Conservation (phyloP, 92 coral and sea anemone species). For the Hydrozoanthus gracilis region DNA sequence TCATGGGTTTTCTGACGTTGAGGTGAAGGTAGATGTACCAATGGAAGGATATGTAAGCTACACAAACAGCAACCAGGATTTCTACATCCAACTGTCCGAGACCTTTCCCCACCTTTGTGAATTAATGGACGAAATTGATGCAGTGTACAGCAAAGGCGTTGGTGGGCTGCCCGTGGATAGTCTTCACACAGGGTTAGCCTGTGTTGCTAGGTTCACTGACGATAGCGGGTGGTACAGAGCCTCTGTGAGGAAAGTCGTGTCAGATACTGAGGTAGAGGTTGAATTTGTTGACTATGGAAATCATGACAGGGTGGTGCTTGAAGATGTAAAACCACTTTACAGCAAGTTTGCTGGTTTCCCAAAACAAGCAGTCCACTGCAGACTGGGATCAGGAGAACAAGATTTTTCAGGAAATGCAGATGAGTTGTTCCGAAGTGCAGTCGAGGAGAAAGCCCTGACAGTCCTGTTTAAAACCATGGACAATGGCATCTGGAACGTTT, state of each 20-base stretch:
- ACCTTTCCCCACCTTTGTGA: slow-evolving; percentile 68
- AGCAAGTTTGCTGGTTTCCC: slow-evolving; percentile 64
- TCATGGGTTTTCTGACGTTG: slow-evolving; percentile 25
- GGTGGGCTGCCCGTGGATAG: slow-evolving; percentile 51
- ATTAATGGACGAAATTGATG: slow-evolving; percentile 77
- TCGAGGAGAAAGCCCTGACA: slow-evolving; percentile 61
- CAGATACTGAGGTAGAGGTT: slow-evolving; percentile 70
- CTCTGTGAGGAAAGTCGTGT: slow-evolving; percentile 51
- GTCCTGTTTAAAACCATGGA: slow-evolving; percentile 62
- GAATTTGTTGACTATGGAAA: slow-evolving; percentile 88
- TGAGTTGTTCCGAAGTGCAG: slow-evolving; percentile 57
- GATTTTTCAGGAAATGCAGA: slow-evolving; percentile 44
- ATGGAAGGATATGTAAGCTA: slow-evolving; percentile 74
- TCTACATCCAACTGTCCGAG: slow-evolving; percentile 76
- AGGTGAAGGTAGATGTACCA: slow-evolving; percentile 56
- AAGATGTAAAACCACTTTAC: slow-evolving; percentile 67
- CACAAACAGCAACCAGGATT: slow-evolving; percentile 61
- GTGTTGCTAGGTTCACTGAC: slow-evolving; percentile 82
- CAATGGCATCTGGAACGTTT: slow-evolving; percentile 57
- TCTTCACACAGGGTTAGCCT: slow-evolving; percentile 54
- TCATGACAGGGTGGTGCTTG: slow-evolving; percentile 53
- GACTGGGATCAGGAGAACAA: slow-evolving; percentile 49
- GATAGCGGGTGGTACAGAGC: slow-evolving; percentile 89
- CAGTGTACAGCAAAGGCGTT: slow-evolving; percentile 57
- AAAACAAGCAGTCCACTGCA: slow-evolving; percentile 77